phyloP scores from a whole-genome alignment of 92 coral and sea anemone genomes.

The Actinostola sp. region DNA sequence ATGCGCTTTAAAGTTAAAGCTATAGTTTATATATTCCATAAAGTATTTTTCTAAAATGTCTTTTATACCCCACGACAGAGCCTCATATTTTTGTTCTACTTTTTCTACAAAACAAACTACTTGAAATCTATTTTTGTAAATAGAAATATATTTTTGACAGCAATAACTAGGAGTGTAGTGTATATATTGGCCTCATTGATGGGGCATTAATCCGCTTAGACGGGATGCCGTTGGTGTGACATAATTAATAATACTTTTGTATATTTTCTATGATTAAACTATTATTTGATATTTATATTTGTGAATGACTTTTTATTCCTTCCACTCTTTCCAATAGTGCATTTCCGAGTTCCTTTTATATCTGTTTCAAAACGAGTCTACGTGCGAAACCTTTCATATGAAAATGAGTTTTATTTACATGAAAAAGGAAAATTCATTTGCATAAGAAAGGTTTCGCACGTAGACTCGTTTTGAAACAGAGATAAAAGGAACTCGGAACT shows the following conservation, averaged over 20 bases:
- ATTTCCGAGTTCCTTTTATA: no score
- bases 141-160: conserved; percentile 20
- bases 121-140: conserved; percentile 37
- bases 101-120: background rate
- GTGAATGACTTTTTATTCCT: background rate
- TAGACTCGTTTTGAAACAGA: no score
- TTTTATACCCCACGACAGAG: background rate
- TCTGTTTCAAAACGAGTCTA: no score
- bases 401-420: no score
- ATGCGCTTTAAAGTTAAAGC: background rate
- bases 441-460: no score
- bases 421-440: no score
- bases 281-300: conserved; percentile 1
- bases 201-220: background rate
- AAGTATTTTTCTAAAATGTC: conserved; percentile 19
- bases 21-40: background rate
- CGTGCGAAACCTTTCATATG: no score
- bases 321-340: no score
- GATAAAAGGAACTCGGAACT: no score
- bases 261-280: conserved; percentile 20
- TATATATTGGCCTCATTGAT: conserved; percentile 7
- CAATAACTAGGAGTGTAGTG: conserved; percentile 3
- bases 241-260: conserved; percentile 10
- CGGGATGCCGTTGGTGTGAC: conserved; percentile 1
- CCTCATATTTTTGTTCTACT: background rate